These are phyloP conservation scores for Galaxias olidus DNA, from an alignment of 2,797 vertebrate genomes.

Conservation along the genomic window DNA sequence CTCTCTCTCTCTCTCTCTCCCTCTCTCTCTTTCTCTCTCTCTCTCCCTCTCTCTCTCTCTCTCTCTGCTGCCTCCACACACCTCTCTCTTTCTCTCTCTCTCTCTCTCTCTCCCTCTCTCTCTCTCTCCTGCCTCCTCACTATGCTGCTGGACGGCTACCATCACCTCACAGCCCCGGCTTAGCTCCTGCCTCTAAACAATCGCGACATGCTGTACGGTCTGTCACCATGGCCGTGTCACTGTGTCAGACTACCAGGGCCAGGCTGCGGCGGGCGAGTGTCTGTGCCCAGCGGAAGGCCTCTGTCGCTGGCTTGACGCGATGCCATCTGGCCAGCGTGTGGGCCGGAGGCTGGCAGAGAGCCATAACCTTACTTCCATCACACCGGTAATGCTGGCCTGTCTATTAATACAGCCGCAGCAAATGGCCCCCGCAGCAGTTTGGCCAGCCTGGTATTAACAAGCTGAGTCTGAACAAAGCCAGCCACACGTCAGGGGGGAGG, in stretches of 20 bases:
- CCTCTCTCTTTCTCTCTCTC: no score
- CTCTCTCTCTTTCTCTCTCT: no score
- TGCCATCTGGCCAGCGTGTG: constrained; percentile 69
- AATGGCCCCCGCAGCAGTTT: constrained; percentile 67
- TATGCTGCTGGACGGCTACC: no score
- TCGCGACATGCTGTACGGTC: constrained; percentile 18
- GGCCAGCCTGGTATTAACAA: constrained; percentile 65
- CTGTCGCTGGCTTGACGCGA: constrained; percentile 58
- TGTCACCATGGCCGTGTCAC: no score
- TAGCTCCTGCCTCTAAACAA: constrained; percentile 13
- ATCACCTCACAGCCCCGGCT: no score
- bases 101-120: no score
- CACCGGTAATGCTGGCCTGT: constrained; percentile 67
- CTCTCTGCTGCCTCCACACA: no score
- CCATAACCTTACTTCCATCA: constrained; percentile 71
- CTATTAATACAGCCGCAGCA: constrained; percentile 79
- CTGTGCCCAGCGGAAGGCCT: constrained; percentile 49
- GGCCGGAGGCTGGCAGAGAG: constrained; percentile 64
- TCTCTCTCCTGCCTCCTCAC: no score
- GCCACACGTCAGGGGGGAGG: constrained; percentile 4
- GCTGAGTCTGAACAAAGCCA: constrained; percentile 65
- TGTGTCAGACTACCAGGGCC: no score
- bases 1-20: no score
- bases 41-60: no score
- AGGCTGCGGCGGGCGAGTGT: no score